Base-by-base conservation (phyloP, 2,113 vertebrate genomes). In the Trichomycterus rosablanca region DNA sequence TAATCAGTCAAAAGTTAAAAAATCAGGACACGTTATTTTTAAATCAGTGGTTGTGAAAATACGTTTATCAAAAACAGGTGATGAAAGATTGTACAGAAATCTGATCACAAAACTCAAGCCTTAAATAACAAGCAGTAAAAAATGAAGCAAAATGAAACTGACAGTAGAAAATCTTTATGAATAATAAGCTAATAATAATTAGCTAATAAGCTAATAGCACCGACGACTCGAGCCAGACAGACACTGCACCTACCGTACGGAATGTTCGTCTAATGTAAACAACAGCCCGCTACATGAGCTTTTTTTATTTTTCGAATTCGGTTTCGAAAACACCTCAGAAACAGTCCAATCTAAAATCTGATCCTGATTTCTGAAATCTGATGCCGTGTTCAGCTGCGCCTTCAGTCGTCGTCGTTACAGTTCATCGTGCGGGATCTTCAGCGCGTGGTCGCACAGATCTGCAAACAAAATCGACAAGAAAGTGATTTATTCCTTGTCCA, bases 361-460 rank as follows among this genome's bases (percentile, higher is more conserved):
- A 42, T 42, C 22, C 9, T n/a, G n/a, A n/a, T n/a, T n/a, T n/a
- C n/a, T n/a, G n/a, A n/a, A 40, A 56, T 56, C 53, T 30, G 26
- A 3, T 30, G 26, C 3, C 7, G 26, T 3, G 26, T 30, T 30
- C 26, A 4, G 26, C 3, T n/a, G 7, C 26, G 26, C 7, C 7
- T 30, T 7, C 7, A 7, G 26, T 4, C 26, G 26, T 30, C 3
- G 26, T 30, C 26, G 66, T 96, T 89, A 97, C 66, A 97, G 89
- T 73, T 97, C 95, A 20, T 97, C 94, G 0, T 93, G 95, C 0
- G 87, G 79, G 63, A 89, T 86, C 76, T 88, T 86, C 59, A 97
- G 86, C n/a, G 93, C 88, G 2, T 97, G 89, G 83, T 97, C 95
- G 39, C 95, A 97, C 1, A 97, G 85, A 75, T 97, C 95, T 97